A percentile compares a stretch with the other conserved stretches of the same genome.
These are phyloP conservation scores for Ctenomys sociabilis DNA, from an alignment of 2,113 vertebrate genomes.

Conservation along the genomic window DNA sequence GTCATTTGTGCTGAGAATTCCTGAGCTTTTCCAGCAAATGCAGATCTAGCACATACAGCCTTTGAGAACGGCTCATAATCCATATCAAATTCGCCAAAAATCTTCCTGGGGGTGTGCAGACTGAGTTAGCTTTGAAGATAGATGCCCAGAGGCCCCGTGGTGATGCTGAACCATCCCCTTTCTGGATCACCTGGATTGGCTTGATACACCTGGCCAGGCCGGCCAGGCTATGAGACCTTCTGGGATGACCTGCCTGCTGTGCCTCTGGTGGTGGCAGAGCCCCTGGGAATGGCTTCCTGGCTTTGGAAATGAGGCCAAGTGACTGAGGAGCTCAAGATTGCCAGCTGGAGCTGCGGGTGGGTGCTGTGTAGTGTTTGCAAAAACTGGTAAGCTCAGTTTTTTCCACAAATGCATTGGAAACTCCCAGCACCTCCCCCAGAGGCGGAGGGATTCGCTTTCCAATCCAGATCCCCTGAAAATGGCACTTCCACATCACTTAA, in stretches of 20 bases:
- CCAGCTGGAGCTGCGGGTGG: background rate
- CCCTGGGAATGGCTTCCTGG: background rate
- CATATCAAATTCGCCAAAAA: background rate
- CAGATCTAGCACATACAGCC: background rate
- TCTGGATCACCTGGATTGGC: background rate
- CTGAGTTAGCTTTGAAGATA: constrained; percentile 48
- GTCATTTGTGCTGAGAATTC: background rate
- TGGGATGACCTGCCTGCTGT: background rate
- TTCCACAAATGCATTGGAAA: constrained; percentile 55
- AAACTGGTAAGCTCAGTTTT: constrained; percentile 24
- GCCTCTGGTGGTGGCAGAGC: background rate
- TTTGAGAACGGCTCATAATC: constrained; percentile 26
- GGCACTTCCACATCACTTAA: constrained; percentile 14
- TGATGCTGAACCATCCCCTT: background rate
- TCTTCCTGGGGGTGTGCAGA: background rate
- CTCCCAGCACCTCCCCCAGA: constrained; percentile 33
- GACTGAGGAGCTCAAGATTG: background rate
- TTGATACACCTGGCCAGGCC: background rate
- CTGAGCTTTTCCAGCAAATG: background rate
- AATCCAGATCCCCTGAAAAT: constrained; percentile 32
- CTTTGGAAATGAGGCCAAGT: background rate
- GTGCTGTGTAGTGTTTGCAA: background rate
- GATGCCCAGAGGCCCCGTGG: background rate
- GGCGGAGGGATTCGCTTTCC: constrained; percentile 53
- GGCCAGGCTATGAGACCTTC: background rate